Conservation (phyloP, 2,888 invertebrate genomes). For the Nomada hirtipes region DNA sequence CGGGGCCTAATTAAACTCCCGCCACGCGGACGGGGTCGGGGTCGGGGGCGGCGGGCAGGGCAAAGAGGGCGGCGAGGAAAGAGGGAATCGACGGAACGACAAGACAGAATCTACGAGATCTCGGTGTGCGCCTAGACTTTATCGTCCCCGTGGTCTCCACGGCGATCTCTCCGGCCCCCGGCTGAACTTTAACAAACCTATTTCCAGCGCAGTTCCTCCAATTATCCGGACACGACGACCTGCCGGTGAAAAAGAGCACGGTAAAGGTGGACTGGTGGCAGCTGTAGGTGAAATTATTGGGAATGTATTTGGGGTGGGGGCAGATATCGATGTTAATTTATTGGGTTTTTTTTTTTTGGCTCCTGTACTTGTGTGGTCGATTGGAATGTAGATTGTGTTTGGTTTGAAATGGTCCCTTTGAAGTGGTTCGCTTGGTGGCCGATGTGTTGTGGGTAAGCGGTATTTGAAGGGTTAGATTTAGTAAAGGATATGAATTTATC, state of each 20-base stretch:
- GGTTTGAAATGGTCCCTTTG: too few species aligned
- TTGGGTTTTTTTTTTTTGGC: neutral
- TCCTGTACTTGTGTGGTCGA: too few species aligned
- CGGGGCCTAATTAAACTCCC: slow-evolving; percentile 82
- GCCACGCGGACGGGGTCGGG: slow-evolving; percentile 61
- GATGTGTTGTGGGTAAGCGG: too few species aligned
- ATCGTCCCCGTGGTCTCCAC: slow-evolving; percentile 54
- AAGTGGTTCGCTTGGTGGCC: too few species aligned
- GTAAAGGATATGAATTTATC: too few species aligned
- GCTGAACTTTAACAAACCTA: slow-evolving; percentile 69
- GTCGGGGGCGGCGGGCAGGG: slow-evolving; percentile 46
- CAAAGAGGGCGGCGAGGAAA: slow-evolving; percentile 47
- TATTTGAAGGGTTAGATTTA: too few species aligned
- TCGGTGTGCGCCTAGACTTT: slow-evolving; percentile 64
- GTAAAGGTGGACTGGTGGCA: too few species aligned
- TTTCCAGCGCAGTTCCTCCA: slow-evolving; percentile 62
- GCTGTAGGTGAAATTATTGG: neutral
- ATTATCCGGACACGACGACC: slow-evolving; percentile 48
- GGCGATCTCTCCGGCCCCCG: slow-evolving; percentile 55
- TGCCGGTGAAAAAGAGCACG: neutral
- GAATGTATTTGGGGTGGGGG: neutral
- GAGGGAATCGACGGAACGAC: slow-evolving; percentile 55
- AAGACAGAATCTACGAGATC: slow-evolving; percentile 69
- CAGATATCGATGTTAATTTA: too few species aligned
- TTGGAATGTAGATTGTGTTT: too few species aligned